These are phyloP conservation scores for Cheumatopsyche charites DNA, from an alignment of 1,140 invertebrate genomes.

Conservation along the genomic window DNA sequence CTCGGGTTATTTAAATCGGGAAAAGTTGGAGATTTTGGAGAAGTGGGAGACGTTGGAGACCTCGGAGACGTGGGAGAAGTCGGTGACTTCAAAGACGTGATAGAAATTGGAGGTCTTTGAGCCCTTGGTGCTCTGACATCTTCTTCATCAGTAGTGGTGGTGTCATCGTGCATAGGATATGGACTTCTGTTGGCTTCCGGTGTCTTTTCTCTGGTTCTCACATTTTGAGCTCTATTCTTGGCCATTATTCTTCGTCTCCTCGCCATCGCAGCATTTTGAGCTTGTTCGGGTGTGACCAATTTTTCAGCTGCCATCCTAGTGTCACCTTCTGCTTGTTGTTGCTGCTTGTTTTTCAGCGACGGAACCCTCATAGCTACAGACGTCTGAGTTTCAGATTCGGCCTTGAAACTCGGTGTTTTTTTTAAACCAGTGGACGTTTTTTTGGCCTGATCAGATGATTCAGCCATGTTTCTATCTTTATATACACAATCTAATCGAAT, in stretches of 20 bases:
- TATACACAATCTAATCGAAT: not conserved
- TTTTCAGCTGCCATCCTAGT: conserved; percentile 39
- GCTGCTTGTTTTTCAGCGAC: conserved; percentile 45
- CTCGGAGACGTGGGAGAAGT: too few species aligned
- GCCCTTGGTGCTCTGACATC: conserved; percentile 49
- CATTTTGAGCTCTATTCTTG: conserved; percentile 58
- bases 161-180: conserved; percentile 57
- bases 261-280: conserved; percentile 56
- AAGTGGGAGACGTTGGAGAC: not conserved
- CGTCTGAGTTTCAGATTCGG: conserved; percentile 55
- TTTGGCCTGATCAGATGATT: conserved; percentile 6
- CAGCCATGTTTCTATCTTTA: conserved; percentile 12
- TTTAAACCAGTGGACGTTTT: conserved; percentile 35
- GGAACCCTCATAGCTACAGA: conserved; percentile 46
- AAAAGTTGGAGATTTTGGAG: conserved; percentile 17
- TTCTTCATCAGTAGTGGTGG: conserved; percentile 60
- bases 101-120: not conserved
- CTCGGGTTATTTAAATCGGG: too few species aligned
- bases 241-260: conserved; percentile 62
- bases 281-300: conserved; percentile 57
- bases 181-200: conserved; percentile 58
- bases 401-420: conserved; percentile 48
- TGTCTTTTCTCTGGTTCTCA: conserved; percentile 64
- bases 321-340: conserved; percentile 47
- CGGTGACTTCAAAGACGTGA: too few species aligned